Conservation (phyloP, 2,113 vertebrate genomes). For the Pluvianellus socialis region DNA sequence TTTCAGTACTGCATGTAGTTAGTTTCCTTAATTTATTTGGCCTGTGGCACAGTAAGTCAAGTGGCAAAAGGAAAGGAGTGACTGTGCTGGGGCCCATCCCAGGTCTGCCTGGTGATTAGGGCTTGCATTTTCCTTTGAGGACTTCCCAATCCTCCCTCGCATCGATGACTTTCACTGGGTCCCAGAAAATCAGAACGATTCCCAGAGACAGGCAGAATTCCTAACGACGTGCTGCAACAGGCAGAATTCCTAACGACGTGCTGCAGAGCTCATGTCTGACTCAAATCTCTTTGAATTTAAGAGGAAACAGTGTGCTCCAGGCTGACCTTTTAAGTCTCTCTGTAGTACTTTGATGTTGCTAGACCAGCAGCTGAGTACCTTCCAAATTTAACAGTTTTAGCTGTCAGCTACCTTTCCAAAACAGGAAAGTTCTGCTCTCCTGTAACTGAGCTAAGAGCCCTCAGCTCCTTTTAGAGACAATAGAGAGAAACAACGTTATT, state of each 20-base stretch:
- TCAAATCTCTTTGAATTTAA: not conserved
- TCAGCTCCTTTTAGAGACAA: conserved; percentile 45
- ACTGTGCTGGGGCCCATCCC: not conserved
- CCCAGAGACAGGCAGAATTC: not conserved
- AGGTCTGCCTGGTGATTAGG: not conserved
- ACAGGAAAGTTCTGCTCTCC: conserved; percentile 21
- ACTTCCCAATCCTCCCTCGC: not conserved
- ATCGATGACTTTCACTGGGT: not conserved
- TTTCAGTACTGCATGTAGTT: not conserved
- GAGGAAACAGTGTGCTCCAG: not conserved
- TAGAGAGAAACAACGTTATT: not conserved
- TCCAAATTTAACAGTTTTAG: conserved; percentile 41
- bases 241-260: not conserved
- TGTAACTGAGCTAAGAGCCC: not conserved
- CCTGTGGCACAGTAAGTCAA: not conserved
- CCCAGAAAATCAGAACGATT: not conserved
- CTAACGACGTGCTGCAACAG: not conserved
- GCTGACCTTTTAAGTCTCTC: not conserved
- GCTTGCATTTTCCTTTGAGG: not conserved
- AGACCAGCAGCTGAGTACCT: not conserved
- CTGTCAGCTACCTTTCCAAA: conserved; percentile 39
- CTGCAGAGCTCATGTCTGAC: not conserved
- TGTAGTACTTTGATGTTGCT: not conserved
- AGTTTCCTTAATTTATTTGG: not conserved
- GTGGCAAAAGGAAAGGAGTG: not conserved